Conservation (phyloP, 2,113 vertebrate species). For the Coptodon bakossiorum region DNA sequence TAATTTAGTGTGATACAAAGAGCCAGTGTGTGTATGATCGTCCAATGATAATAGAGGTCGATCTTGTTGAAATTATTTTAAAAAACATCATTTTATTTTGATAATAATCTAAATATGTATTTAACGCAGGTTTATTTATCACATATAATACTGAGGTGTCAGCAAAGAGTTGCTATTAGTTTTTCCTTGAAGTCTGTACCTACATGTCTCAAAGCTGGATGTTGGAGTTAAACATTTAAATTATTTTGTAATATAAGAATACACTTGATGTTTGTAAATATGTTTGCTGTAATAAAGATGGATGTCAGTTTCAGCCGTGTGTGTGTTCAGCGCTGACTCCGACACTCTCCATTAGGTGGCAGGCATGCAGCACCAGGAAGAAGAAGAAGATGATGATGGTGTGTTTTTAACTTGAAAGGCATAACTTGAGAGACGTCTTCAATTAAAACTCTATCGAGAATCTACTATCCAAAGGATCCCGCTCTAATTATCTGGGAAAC, state of each 20-base stretch:
- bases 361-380: background rate
- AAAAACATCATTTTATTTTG: background rate
- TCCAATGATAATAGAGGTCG: background rate
- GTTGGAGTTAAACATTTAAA: slow-evolving; percentile 1
- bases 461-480: background rate
- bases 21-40: background rate
- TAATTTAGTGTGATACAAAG: background rate
- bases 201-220: background rate
- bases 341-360: background rate
- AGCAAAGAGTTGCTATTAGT: background rate
- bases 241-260: slow-evolving; percentile 22
- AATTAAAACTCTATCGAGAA: background rate
- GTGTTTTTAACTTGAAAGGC: background rate
- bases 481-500: background rate
- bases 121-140: background rate
- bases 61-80: background rate
- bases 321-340: background rate
- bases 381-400: background rate
- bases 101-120: background rate
- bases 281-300: slow-evolving; percentile 42
- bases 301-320: background rate
- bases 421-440: background rate
- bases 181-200: background rate
- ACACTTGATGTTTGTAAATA: slow-evolving; percentile 30
- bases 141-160: background rate